Evolutionary conservation across 1,140 invertebrate genomes (phyloP), one percentile per base, ranked within the genome.

Genomic region (Diabrotica undecimpunctata): DNA sequence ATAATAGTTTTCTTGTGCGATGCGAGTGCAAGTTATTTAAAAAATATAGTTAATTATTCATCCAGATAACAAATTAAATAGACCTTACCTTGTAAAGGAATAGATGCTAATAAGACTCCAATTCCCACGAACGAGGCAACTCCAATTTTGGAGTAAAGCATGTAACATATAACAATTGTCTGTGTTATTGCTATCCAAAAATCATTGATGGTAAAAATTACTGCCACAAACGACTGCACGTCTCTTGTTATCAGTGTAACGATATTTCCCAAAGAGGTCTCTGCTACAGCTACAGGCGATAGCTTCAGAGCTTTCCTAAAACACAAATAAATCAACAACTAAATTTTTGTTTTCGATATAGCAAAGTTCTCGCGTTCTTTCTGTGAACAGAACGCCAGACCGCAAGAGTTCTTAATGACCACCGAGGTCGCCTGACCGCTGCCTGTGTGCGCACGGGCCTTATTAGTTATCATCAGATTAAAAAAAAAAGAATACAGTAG

Each of bases 171-270:
- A 66, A 92, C 84, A 50, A 88, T 79, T 9, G 91, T 89, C 73
- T 94, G 89, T 8, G 94, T 69, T 0, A 94, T 92, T 0, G 90
- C 93, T 54, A 92, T 83, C 89, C 89, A 92, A 66, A 92, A 81
- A 74, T 89, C 90, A 76, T 91, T 89, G 57, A 69, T 59, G 10
- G 66, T 37, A 61, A 61, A 69, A 11, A 89, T 80, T 0, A 85
- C 84, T 46, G 83, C 81, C 74, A 92, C 89, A 72, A 92, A 86
- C 14, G 87, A 82, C 57, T 87, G 87, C 55, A 91, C 88, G 77
- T 97, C 95, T 78, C 96, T 97, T 10, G 93, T 94, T 66, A 97
- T 82, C 7, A 97, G 82, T 79, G 97, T 98, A 10, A 97, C 90
- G 75, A 97, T 89, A 81, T 97, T 90, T 7, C 95, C 94, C 41